phyloP scores from a whole-genome alignment of 2,797 vertebrate genomes.

The Gallinago stenura region DNA sequence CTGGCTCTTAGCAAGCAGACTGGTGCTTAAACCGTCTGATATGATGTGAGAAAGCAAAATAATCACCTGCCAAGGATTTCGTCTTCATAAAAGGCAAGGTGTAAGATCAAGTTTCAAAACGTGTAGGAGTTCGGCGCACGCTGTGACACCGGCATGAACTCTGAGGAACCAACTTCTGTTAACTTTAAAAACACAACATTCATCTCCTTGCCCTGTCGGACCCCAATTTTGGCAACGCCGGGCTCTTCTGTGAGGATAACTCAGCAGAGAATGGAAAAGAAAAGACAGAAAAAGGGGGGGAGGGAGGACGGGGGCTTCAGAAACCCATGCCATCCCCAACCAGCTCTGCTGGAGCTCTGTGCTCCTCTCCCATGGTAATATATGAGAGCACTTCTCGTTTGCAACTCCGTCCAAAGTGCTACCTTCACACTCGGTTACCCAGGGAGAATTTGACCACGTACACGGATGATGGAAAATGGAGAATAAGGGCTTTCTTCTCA shows the following conservation, averaged over 20 bases:
- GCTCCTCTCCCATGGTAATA: not conserved
- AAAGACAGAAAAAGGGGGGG: not conserved
- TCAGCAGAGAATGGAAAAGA: not conserved
- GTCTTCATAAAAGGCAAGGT: constrained; percentile 75
- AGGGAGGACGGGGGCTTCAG: not conserved
- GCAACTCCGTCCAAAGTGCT: not conserved
- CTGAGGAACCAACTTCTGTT: constrained; percentile 56
- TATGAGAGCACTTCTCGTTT: not conserved
- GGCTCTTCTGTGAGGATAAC: constrained; percentile 11
- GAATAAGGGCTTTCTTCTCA: constrained; percentile 51
- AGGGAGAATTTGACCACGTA: constrained; percentile 42
- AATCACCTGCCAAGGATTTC: constrained; percentile 78
- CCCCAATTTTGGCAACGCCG: not conserved
- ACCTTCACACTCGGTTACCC: constrained; percentile 50
- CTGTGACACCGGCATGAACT: constrained; percentile 63
- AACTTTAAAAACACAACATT: constrained; percentile 52
- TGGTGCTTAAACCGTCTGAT: constrained; percentile 14
- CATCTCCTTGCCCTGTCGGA: constrained; percentile 27
- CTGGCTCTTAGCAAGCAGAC: constrained; percentile 65
- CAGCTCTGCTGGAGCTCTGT: not conserved
- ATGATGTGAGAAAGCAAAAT: constrained; percentile 73
- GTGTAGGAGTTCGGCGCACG: constrained; percentile 20
- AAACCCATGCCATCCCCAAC: not conserved
- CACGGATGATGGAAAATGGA: constrained; percentile 32
- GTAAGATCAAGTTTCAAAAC: constrained; percentile 71